Evolutionary conservation across 35 echinoderm and acorn worm species (phyloP), one percentile per base, ranked within the genome.

Genomic region (Heliocidaris erythrogramma): DNA sequence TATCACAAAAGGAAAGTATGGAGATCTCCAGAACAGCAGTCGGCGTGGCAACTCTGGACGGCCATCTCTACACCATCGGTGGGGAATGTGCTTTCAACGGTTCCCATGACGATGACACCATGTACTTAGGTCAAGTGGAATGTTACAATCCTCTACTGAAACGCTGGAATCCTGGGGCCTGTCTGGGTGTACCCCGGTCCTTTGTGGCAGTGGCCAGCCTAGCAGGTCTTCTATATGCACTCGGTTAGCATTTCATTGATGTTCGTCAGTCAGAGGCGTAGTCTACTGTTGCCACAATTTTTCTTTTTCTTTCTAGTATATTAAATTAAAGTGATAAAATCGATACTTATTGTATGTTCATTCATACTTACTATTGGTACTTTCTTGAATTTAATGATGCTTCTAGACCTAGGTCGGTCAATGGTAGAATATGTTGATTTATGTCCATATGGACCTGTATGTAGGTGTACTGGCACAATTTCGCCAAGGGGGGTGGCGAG

Each of bases 71-170:
- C 86, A 96, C 97, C 5, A 96, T 99, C 4, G 98, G 98, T 16
- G 98, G 98, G 2, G 98, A 99, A 91, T 97, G 98, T 99, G 98
- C 97, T 24, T 99, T 96, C 91, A 97, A 93, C 35, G 97, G 95
- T 24, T 96, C 95, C 92, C 96, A 95, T 18, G 94, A 96, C 90
- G 97, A 97, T n/a, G 97, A 99, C 50, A 99, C 98, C 5, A 97
- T 96, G 95, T 99, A 99, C 94, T 95, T 99, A 2, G 97, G 97
- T 47, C 97, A 97, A 18, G 97, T 97, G 0, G 98, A 99, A 86
- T 97, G 96, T 88, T 99, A 99, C 78, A 95, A 99, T 49, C 98
- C 98, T 8, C 87, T 99, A 6, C 91, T 95, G 11, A 99, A 99
- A 49, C 94, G 95, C 9, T 99, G 98, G 98, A 97, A 89, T 48